A percentile compares a stretch with the other conserved stretches of the same genome.
Conservation (phyloP, 2,888 invertebrate species). For the Leptopilina syphax region DNA sequence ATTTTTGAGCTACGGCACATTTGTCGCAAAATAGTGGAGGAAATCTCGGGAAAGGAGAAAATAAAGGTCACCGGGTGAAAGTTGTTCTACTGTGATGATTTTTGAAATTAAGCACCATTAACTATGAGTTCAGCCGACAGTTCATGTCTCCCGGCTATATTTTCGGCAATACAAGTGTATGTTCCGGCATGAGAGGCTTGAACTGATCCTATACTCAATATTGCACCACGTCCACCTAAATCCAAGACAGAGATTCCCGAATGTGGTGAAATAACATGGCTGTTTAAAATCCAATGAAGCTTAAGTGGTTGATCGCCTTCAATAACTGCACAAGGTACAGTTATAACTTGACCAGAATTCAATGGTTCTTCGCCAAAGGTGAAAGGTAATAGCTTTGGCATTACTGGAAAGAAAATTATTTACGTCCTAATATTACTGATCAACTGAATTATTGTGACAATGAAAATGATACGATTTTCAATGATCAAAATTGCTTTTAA, state of each 20-base stretch:
- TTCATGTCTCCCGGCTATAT: slow-evolving; percentile 79
- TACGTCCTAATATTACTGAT: not conserved
- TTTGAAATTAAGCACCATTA: slow-evolving; percentile 73
- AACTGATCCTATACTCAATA: slow-evolving; percentile 80
- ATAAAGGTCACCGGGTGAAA: not conserved
- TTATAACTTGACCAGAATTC: slow-evolving; percentile 81
- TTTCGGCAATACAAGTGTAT: slow-evolving; percentile 81
- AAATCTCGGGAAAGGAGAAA: slow-evolving; percentile 43
- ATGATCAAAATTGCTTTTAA: no score
- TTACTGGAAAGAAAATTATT: slow-evolving; percentile 68
- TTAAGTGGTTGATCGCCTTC: slow-evolving; percentile 83
- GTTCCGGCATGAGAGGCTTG: slow-evolving; percentile 80
- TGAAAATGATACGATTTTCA: no score
- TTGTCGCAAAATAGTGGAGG: slow-evolving; percentile 19
- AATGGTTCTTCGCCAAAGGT: slow-evolving; percentile 81
- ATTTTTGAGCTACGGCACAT: not conserved
- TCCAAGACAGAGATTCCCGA: slow-evolving; percentile 79
- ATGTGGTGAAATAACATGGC: slow-evolving; percentile 74
- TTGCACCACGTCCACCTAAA: slow-evolving; percentile 83
- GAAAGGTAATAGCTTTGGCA: slow-evolving; percentile 77
- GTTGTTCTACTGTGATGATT: not conserved
- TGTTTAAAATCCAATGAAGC: slow-evolving; percentile 81
- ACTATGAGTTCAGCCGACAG: slow-evolving; percentile 79
- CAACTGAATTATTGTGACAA: not conserved
- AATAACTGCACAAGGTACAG: slow-evolving; percentile 80